Percentiles rank a stretch among this genome's conserved stretches.
Conservation (phyloP, 2,113 vertebrate species). For the Setophaga kirtlandii region DNA sequence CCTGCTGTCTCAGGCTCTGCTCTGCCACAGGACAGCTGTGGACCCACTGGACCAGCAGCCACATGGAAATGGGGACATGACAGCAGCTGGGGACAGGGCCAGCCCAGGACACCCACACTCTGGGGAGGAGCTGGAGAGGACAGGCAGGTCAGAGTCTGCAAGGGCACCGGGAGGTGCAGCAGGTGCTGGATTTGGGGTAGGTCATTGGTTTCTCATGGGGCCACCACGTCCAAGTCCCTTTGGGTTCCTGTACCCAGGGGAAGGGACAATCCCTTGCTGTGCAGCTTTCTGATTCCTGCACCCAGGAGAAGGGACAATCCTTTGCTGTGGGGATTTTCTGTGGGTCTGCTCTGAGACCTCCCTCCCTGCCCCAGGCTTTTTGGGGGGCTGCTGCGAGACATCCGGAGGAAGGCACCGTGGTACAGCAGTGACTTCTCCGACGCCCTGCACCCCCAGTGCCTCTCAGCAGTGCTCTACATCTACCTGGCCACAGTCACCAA, state of each 20-base stretch:
- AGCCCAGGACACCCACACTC: neutral
- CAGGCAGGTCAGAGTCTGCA: slow-evolving; percentile 69
- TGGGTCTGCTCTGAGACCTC: neutral
- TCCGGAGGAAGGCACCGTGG: slow-evolving; percentile 75
- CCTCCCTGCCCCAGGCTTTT: slow-evolving; percentile 66
- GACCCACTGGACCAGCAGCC: neutral
- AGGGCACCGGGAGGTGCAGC: neutral
- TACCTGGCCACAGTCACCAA: slow-evolving; percentile 80
- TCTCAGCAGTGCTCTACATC: slow-evolving; percentile 79
- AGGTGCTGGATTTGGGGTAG: neutral
- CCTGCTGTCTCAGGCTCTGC: neutral
- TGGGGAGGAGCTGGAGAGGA: slow-evolving; percentile 72
- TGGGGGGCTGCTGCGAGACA: slow-evolving; percentile 76
- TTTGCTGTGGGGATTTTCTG: neutral
- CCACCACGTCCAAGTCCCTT: neutral
- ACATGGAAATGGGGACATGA: neutral
- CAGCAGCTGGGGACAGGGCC: neutral
- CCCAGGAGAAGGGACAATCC: neutral
- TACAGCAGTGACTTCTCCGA: slow-evolving; percentile 78
- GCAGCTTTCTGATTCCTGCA: neutral
- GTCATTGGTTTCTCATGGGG: neutral
- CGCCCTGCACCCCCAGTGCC: slow-evolving; percentile 76
- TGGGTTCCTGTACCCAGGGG: neutral
- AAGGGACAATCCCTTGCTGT: neutral
- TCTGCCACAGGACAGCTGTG: slow-evolving; percentile 28